Evolutionary conservation across 2,113 vertebrate genomes (phyloP).

Genomic region (Osmerus mordax): DNA sequence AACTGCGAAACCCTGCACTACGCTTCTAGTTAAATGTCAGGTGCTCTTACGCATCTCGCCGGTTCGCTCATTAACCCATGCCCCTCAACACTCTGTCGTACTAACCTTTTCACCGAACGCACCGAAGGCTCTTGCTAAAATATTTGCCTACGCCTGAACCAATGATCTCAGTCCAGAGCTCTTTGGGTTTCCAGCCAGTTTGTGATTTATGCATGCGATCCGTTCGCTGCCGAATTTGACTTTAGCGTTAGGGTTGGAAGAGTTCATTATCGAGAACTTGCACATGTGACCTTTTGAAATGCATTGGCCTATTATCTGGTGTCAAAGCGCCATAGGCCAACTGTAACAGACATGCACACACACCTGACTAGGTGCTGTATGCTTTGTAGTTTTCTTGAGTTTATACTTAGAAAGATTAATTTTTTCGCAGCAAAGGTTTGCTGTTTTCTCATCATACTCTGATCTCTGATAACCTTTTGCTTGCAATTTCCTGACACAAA

Average conservation of each 20-base stretch:
- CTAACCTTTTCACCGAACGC: conserved; percentile 11
- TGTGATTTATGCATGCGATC: background rate
- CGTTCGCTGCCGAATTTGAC: background rate
- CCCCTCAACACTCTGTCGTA: conserved; percentile 7
- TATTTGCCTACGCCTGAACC: conserved; percentile 2
- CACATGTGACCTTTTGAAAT: conserved; percentile 5
- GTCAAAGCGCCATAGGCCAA: no score
- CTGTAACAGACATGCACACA: conserved; percentile 3
- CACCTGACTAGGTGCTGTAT: background rate
- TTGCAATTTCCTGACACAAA: no score
- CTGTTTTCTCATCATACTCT: no score
- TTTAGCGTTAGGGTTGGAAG: background rate
- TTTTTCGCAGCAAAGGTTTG: no score
- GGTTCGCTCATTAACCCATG: conserved; percentile 16
- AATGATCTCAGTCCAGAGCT: background rate
- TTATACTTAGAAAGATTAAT: no score
- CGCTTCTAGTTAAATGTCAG: conserved; percentile 19
- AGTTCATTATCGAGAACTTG: background rate
- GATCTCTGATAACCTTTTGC: no score
- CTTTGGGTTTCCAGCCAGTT: background rate
- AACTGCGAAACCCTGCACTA: conserved; percentile 1
- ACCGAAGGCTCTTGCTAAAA: background rate
- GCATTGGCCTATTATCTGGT: no score
- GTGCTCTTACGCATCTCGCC: conserved; percentile 7
- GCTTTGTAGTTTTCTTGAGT: no score